phyloP scores from a whole-genome alignment of 2,797 vertebrate species.

The Halcyon smyrnensis region DNA sequence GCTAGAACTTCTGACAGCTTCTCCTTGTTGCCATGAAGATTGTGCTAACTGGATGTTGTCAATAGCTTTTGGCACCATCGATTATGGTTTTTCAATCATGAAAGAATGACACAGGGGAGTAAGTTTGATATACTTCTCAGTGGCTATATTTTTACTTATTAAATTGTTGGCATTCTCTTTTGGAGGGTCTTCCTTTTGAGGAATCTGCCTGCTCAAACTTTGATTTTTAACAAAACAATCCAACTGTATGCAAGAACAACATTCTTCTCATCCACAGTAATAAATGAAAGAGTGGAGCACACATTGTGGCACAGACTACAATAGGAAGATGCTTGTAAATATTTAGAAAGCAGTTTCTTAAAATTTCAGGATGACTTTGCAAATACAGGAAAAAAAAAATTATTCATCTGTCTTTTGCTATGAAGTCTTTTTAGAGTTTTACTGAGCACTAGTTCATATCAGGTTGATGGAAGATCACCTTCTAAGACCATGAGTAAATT shows the following conservation, averaged over 20 bases:
- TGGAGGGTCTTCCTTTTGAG: neutral
- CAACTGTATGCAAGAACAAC: neutral
- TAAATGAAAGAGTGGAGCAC: neutral
- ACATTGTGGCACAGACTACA: accelerated
- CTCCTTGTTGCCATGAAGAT: neutral
- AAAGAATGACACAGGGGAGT: neutral
- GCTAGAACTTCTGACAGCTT: neutral
- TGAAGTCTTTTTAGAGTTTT: neutral
- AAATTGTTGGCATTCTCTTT: neutral
- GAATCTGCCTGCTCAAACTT: neutral
- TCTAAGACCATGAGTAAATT: neutral
- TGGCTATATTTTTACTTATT: neutral
- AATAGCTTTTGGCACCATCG: neutral
- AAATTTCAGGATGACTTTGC: neutral
- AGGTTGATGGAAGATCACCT: neutral
- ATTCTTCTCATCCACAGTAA: neutral
- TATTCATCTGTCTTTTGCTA: neutral
- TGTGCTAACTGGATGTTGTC: neutral
- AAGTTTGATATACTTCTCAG: neutral
- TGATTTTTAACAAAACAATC: neutral
- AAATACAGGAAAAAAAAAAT: neutral
- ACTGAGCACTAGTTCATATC: neutral
- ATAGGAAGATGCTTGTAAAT: neutral
- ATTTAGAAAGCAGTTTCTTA: neutral
- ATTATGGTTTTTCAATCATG: neutral